Evolutionary conservation across 2,888 invertebrate species (phyloP), one percentile per base, ranked within the genome.

Genomic region (Julus scandinavius): DNA sequence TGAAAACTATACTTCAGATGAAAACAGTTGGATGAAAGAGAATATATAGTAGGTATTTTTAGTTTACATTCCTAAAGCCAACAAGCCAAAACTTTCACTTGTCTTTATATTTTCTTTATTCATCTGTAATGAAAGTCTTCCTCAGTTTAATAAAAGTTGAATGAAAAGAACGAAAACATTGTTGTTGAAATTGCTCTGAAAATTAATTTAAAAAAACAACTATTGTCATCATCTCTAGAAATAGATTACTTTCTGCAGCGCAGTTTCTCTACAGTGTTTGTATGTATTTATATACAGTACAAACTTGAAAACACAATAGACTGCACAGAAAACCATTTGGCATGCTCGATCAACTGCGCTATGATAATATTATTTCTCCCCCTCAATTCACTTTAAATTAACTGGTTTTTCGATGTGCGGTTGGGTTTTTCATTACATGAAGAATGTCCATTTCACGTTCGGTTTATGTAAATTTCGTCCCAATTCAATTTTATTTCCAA

Each of bases 131-230:
- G 38, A 80, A 80, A 80, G 13, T n/a, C 58, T 7, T 17, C n/a
- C 58, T 3, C 58, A n/a, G 58, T 80, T 80, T 20, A 54, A 20
- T 72, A 72, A 58, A 58, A 58, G 17, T 72, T 6, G 20, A n/a
- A 29, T 72, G 20, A 72, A 20, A 20, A 72, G 29, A 2, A 72
- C 9, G 29, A 4, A 72, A 72, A 72, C 72, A 72, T 72, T 29
- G 72, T 15, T 7, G 38, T 13, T 3, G 38, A 80, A 80, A 80
- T 13, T 80, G 80, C 80, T 80, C 38, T 13, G 20, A 38, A 80
- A 80, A 80, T 80, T 80, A 80, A 80, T 80, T 80, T 80, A 11
- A 80, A 80, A 29, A 29, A 29, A 13, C 80, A 80, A 80, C 80
- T 80, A 80, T 80, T 80, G 29, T 80, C 13, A 80, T 29, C 80